phyloP scores from a whole-genome alignment of 2,888 invertebrate species.

The Phymatocera aterrima region DNA sequence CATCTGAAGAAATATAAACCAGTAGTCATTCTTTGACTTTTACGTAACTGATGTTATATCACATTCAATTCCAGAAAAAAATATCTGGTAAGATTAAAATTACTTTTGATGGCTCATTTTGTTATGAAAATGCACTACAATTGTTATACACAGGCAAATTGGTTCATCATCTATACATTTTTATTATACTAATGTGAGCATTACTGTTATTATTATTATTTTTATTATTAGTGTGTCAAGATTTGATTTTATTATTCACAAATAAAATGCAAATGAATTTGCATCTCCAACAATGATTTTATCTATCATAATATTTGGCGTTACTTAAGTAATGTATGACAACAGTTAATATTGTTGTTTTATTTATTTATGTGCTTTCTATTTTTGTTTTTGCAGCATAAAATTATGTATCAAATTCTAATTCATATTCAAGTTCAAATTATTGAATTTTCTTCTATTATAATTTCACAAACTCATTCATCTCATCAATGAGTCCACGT shows the following conservation, averaged over 20 bases:
- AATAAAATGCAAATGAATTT: conserved; percentile 32
- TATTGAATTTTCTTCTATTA: no score
- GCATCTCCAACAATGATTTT: background rate
- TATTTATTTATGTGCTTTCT: no score
- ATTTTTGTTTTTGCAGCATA: no score
- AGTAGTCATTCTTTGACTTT: background rate
- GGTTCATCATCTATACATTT: conserved; percentile 27
- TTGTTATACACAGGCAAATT: background rate
- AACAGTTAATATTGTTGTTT: background rate
- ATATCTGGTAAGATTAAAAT: background rate
- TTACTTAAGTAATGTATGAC: conserved; percentile 6
- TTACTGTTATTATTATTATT: conserved; percentile 6
- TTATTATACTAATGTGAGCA: conserved; percentile 5
- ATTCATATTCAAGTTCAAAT: no score
- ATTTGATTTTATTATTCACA: conserved; percentile 1
- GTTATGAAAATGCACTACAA: background rate
- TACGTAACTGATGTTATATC: background rate
- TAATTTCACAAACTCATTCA: no score
- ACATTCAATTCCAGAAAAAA: background rate
- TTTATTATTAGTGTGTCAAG: no score
- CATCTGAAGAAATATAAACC: background rate
- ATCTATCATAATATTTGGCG: background rate
- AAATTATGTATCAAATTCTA: no score
- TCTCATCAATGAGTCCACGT: no score
- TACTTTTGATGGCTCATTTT: background rate